Evolutionary conservation across 30 jellyfish, hydroid and myxozoan genomes (phyloP).

Genomic region (Cassiopea xamachana): DNA sequence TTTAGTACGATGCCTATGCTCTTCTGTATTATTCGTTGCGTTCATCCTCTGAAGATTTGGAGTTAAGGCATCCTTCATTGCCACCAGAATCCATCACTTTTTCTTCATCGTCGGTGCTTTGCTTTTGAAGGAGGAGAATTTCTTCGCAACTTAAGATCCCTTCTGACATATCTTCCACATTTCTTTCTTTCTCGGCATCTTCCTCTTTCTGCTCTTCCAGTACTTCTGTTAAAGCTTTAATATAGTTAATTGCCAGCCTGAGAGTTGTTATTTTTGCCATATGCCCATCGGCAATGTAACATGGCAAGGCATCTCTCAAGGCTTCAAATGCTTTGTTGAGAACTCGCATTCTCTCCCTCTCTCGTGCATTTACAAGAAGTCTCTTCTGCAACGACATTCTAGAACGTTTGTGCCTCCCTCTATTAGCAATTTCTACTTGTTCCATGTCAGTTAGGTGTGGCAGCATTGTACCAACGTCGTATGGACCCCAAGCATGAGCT

Average conservation of each 20-base stretch:
- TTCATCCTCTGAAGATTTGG: background rate
- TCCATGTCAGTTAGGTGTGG: conserved; percentile 54
- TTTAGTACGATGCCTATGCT: background rate
- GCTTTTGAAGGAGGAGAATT: background rate
- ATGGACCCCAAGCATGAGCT: conserved; percentile 65
- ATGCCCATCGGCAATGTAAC: conserved; percentile 98
- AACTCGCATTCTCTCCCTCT: conserved; percentile 97
- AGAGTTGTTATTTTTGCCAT: conserved; percentile 98
- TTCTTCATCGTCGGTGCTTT: background rate
- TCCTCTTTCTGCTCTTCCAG: conserved; percentile 77
- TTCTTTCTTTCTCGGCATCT: conserved; percentile 62
- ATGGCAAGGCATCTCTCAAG: conserved; percentile 95
- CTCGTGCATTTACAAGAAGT: conserved; percentile 95
- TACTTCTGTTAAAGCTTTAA: conserved; percentile 91
- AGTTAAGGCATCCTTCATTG: background rate
- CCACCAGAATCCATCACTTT: background rate
- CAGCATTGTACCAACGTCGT: conserved; percentile 52
- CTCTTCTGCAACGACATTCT: conserved; percentile 95
- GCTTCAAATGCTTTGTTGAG: conserved; percentile 96
- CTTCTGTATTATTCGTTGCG: background rate
- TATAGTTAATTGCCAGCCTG: conserved; percentile 91
- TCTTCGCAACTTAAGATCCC: conserved; percentile 22
- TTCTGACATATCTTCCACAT: background rate
- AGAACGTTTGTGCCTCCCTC: conserved; percentile 88
- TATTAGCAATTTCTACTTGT: conserved; percentile 33